Percentiles rank a stretch among this genome's conserved stretches.
Conservation (phyloP, 2,888 invertebrate genomes). For the Spisula subtruncata region DNA sequence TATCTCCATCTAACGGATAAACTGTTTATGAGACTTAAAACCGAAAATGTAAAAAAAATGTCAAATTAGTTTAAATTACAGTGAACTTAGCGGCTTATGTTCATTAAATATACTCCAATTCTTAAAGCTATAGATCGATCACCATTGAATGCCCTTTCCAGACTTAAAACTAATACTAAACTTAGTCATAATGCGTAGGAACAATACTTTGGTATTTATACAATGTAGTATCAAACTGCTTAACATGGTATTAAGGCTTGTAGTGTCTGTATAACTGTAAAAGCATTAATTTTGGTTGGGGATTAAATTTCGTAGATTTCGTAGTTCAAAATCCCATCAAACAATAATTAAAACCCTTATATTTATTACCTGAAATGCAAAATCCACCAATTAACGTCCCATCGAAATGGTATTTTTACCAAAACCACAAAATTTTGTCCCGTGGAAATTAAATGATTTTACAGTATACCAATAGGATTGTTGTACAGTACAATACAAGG, state of each 20-base stretch:
- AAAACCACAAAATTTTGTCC: no score
- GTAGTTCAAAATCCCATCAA: no score
- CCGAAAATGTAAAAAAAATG: no score
- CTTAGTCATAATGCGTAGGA: neutral
- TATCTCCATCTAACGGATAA: no score
- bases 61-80: neutral
- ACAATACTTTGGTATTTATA: neutral
- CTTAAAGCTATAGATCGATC: neutral
- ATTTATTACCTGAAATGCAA: no score
- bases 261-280: neutral
- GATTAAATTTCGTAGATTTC: no score
- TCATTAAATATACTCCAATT: neutral
- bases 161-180: slow-evolving; percentile 1
- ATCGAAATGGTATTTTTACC: no score
- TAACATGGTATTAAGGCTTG: neutral
- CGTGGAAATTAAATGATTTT: no score
- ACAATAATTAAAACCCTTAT: no score
- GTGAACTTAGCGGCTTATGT: neutral
- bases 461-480: neutral
- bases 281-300: no score
- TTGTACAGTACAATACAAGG: neutral
- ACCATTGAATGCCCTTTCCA: neutral
- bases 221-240: slow-evolving; percentile 7
- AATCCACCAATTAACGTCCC: no score
- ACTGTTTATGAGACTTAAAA: no score